phyloP scores from a whole-genome alignment of 2,797 vertebrate genomes.

The Xenentodon cancila region DNA sequence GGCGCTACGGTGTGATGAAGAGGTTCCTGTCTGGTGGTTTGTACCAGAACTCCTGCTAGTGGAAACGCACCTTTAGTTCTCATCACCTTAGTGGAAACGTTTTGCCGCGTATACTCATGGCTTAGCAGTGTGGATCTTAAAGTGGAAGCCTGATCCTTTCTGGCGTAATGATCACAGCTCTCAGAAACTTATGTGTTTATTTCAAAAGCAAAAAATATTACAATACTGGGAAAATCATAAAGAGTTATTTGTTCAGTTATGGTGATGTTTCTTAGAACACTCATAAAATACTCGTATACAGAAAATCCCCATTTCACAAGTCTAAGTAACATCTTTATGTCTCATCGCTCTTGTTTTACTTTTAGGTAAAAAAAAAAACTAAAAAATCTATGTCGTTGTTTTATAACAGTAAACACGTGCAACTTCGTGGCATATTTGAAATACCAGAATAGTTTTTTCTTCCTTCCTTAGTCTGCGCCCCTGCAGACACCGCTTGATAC shows the following conservation, averaged over 20 bases:
- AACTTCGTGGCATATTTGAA: neutral
- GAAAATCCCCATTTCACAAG: neutral
- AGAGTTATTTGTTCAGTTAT: too few species aligned
- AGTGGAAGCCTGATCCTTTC: constrained; percentile 9
- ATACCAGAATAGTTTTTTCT: constrained; percentile 7
- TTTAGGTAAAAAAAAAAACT: neutral
- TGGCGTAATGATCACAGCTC: constrained; percentile 11
- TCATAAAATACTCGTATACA: neutral
- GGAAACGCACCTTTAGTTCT: neutral
- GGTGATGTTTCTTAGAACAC: neutral
- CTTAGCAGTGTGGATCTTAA: constrained; percentile 9
- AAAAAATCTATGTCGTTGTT: too few species aligned
- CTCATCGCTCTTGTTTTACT: neutral
- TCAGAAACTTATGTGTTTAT: constrained; percentile 9
- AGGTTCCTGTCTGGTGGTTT: too few species aligned
- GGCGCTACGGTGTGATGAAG: too few species aligned
- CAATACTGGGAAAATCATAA: neutral
- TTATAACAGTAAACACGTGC: neutral
- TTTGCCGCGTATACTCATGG: neutral
- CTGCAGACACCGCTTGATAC: constrained; percentile 24
- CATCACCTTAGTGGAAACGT: neutral
- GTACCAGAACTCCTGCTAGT: too few species aligned
- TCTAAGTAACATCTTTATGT: neutral
- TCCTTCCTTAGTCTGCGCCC: constrained; percentile 2
- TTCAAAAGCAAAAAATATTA: constrained; percentile 1